A percentile compares a stretch with the other conserved stretches of the same genome.
These are phyloP conservation scores for Nestor notabilis DNA, from an alignment of 2,113 vertebrate genomes.

Conservation along the genomic window DNA sequence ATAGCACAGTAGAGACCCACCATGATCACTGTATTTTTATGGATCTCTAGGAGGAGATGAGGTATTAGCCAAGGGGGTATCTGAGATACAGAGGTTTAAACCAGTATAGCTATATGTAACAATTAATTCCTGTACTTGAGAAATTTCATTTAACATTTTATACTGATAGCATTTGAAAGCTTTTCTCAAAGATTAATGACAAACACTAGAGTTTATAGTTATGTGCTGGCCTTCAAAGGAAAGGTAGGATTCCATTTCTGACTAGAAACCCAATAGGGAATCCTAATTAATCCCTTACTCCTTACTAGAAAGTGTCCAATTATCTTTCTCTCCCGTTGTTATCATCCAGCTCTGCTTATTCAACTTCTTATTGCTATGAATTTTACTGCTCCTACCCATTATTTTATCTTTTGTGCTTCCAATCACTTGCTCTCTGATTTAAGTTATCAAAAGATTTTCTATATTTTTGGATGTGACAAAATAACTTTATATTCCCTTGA, in stretches of 20 bases:
- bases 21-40: background rate
- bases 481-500: background rate
- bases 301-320: background rate
- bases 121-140: background rate
- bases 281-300: background rate
- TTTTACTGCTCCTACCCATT: background rate
- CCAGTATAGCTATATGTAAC: background rate
- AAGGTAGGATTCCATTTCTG: background rate
- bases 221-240: background rate
- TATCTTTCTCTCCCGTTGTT: background rate
- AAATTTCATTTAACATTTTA: background rate
- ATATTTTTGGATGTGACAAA: background rate
- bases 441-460: fast-evolving
- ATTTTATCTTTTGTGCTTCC: background rate
- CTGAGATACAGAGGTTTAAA: background rate
- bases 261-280: background rate
- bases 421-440: background rate
- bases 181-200: background rate
- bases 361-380: background rate
- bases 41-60: background rate
- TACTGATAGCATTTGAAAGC: background rate
- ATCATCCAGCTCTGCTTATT: background rate
- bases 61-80: background rate
- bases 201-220: background rate
- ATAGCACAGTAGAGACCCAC: background rate